These are phyloP conservation scores for Myotis pilosus DNA, from an alignment of 2,797 vertebrate species.

Conservation along the genomic window DNA sequence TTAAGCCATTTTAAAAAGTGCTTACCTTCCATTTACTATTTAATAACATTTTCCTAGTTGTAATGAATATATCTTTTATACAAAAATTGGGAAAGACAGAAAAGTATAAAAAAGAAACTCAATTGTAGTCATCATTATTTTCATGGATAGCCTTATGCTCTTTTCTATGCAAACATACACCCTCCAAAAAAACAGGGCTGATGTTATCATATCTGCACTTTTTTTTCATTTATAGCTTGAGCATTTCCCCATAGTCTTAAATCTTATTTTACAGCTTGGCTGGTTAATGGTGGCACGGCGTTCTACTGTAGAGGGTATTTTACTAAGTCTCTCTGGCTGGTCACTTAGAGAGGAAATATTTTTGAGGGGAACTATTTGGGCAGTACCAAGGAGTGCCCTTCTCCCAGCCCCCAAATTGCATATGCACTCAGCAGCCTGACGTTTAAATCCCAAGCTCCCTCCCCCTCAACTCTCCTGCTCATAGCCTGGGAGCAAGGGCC, in stretches of 20 bases:
- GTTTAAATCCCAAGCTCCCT: background rate
- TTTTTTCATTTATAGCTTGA: constrained; percentile 13
- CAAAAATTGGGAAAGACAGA: constrained; percentile 35
- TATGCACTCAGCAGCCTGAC: background rate
- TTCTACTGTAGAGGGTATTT: background rate
- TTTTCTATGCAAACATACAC: background rate
- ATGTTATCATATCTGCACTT: background rate
- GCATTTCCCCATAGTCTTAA: background rate
- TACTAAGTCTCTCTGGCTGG: background rate
- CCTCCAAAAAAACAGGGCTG: background rate
- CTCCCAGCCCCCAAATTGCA: background rate
- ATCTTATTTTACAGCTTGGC: background rate
- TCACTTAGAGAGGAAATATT: background rate
- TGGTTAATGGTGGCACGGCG: background rate
- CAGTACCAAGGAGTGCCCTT: background rate
- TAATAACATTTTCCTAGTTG: constrained; percentile 38
- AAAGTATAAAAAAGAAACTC: constrained; percentile 16
- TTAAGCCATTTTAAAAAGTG: constrained; percentile 1
- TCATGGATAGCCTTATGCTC: background rate
- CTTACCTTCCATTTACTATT: constrained; percentile 40
- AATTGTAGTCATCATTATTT: constrained; percentile 18
- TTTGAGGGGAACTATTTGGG: background rate
- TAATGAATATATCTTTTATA: constrained; percentile 4
- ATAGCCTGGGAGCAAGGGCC: background rate
- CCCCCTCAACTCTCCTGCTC: background rate